These are phyloP conservation scores for Tenualosa ilisha DNA, from an alignment of 2,797 vertebrate genomes.

Conservation along the genomic window DNA sequence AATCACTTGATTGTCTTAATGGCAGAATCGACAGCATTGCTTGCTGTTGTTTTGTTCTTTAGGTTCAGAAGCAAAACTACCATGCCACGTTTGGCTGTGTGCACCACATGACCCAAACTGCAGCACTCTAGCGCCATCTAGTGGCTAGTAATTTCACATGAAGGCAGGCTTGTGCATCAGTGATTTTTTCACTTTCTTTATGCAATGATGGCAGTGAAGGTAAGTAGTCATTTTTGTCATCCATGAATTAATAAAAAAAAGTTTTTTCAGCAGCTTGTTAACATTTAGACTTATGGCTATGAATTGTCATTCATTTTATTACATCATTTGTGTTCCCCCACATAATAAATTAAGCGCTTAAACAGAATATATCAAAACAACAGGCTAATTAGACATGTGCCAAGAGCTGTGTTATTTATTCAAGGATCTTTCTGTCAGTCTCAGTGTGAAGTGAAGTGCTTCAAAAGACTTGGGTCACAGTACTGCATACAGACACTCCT, in stretches of 20 bases:
- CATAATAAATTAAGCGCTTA: neutral
- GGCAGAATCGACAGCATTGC: neutral
- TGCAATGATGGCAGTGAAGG: neutral
- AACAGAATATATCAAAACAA: neutral
- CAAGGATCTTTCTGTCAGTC: neutral
- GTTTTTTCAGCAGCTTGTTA: too few species aligned
- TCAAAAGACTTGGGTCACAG: neutral
- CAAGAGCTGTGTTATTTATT: neutral
- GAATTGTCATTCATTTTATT: neutral
- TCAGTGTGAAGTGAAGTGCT: neutral
- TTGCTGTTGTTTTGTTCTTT: neutral
- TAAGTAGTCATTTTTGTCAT: neutral
- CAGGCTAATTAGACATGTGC: neutral
- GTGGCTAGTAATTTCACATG: neutral
- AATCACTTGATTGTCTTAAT: slow-evolving; percentile 20
- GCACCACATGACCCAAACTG: too few species aligned
- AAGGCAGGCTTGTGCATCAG: neutral
- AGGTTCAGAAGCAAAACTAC: neutral
- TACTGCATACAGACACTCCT: neutral
- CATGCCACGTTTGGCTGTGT: neutral
- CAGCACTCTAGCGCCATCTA: neutral
- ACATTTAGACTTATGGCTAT: too few species aligned
- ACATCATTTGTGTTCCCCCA: neutral
- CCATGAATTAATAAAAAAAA: neutral
- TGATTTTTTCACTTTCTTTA: neutral